Conservation (phyloP, 2,113 vertebrate genomes). For the Trogon surrucura region DNA sequence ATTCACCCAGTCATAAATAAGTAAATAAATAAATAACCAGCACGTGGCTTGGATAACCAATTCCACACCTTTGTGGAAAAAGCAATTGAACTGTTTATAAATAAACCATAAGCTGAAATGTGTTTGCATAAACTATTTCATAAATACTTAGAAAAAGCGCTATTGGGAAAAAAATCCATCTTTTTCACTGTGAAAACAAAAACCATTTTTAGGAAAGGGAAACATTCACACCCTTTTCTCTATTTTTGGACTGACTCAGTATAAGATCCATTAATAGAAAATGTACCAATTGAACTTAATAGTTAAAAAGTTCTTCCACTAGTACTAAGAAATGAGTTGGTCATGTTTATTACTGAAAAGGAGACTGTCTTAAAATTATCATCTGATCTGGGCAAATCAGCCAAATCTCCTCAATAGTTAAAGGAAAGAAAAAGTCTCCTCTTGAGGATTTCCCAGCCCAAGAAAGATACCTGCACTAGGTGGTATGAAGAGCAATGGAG, state of each 20-base stretch:
- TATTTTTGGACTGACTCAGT: background rate
- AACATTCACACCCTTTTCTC: background rate
- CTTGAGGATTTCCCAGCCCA: background rate
- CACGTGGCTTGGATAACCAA: background rate
- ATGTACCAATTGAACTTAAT: background rate
- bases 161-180: background rate
- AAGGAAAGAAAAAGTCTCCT: background rate
- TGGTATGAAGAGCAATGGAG: background rate
- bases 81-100: constrained; percentile 52
- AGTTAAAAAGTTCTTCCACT: background rate
- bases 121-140: constrained; percentile 46
- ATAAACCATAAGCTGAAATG: constrained; percentile 53
- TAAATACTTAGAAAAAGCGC: constrained; percentile 21
- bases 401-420: background rate
- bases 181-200: constrained; percentile 10
- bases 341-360: background rate
- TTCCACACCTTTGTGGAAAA: constrained; percentile 38
- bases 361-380: background rate
- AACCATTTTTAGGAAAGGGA: background rate
- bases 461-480: background rate
- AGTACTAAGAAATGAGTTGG: background rate
- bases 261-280: background rate
- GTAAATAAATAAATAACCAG: constrained; percentile 52
- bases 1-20: constrained; percentile 47
- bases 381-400: background rate